Evolutionary conservation across 2,113 vertebrate species (phyloP).

Genomic region (Galemys pyrenaicus): DNA sequence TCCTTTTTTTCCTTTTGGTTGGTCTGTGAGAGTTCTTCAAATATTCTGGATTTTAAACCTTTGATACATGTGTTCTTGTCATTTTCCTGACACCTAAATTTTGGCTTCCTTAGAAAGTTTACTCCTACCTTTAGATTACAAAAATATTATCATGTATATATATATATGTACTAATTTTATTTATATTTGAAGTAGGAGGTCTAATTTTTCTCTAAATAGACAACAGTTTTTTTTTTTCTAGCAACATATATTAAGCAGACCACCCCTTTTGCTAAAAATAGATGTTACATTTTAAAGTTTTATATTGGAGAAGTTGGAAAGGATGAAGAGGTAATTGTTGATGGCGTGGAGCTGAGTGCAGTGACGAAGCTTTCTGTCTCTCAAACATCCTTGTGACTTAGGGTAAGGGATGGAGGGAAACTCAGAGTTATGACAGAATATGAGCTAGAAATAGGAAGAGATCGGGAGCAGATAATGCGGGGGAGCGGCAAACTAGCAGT

Average conservation of each 20-base stretch:
- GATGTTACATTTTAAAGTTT: neutral
- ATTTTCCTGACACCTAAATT: neutral
- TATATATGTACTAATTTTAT: neutral
- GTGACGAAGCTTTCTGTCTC: neutral
- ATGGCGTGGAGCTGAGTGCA: neutral
- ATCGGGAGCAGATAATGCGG: neutral
- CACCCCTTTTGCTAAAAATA: neutral
- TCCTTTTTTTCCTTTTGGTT: too few relatives aligned
- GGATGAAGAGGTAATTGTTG: neutral
- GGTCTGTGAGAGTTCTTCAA: neutral
- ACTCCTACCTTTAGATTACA: neutral
- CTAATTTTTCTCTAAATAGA: neutral
- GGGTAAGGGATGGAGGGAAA: neutral
- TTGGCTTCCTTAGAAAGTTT: neutral
- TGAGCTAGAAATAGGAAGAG: neutral
- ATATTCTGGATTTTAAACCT: neutral
- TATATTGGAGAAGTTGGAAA: neutral
- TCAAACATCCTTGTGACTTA: neutral
- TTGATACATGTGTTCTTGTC: neutral
- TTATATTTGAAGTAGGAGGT: neutral
- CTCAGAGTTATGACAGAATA: neutral
- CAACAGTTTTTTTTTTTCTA: neutral
- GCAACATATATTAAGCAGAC: neutral
- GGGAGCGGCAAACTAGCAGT: neutral
- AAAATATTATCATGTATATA: neutral